Evolutionary conservation across 2,113 vertebrate species (phyloP), one percentile per base, ranked within the genome.

Genomic region (Nestor notabilis): DNA sequence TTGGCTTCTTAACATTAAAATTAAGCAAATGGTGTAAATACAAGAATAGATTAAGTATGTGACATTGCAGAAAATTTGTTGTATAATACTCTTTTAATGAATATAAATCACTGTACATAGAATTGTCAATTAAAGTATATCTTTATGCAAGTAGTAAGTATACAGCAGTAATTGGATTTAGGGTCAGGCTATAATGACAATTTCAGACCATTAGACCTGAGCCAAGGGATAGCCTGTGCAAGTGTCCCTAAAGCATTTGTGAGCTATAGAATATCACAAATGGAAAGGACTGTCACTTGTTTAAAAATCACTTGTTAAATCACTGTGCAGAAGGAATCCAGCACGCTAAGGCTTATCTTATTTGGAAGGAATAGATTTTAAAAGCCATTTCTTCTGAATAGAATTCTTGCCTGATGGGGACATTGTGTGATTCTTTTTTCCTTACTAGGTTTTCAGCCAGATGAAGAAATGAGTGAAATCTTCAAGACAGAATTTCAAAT

Each of bases 401-500:
- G n/a, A 58, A 52, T 55, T 61, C 3, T 10, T 69, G 61, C 58
- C 77, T 84, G 47, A 41, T 39, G 37, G 4, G 46, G 23, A 66
- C 50, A 47, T 1, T 70, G n/a, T 83, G 60, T 49, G 5, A 71
- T 97, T 96, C 41, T 70, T 96, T 93, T 47, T 47, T 95, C 89
- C 44, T 89, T 55, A 55, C 35, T 95, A 99, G 99, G 98, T 87
- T 99, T 99, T 97, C 97, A 98, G 76, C 98, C 98, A 11, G 98
- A 99, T 78, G 98, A 99, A 77, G 98, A 99, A 85, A 98, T 99
- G 98, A 98, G 98, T 70, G 99, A 99, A 97, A 98, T 99, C 95
- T 98, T 99, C 81, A 99, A 97, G 97, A 99, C 99, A 8, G 99
- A 99, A 98, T 99, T 99, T 97, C 99, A 99, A 96, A 98, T 99